phyloP scores from a whole-genome alignment of 2,888 invertebrate genomes.

The Dasysyrphus tricinctus region DNA sequence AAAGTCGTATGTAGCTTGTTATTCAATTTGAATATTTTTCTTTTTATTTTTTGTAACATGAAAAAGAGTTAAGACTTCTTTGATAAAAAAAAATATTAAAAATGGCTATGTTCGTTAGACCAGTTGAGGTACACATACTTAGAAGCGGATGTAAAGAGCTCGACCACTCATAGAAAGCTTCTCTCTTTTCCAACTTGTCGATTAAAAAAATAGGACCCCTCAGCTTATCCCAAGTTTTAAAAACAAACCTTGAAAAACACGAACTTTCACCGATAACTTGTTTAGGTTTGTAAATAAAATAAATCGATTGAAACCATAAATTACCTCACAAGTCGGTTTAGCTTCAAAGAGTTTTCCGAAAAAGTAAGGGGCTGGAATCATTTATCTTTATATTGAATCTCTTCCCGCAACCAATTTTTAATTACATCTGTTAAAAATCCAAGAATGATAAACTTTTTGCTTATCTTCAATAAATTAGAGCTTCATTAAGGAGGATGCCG shows the following conservation, averaged over 20 bases:
- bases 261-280: background rate
- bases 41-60: background rate
- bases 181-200: too few species aligned
- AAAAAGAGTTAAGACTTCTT: background rate
- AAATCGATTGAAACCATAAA: background rate
- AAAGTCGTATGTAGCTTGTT: background rate
- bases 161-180: too few species aligned
- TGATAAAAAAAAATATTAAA: too few species aligned
- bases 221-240: too few species aligned
- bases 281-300: background rate
- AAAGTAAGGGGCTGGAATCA: background rate
- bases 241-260: too few species aligned
- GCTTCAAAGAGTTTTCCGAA: background rate
- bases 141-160: too few species aligned
- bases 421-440: background rate
- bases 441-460: background rate
- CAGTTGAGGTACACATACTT: too few species aligned
- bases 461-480: background rate
- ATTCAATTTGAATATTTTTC: background rate
- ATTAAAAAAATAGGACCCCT: too few species aligned
- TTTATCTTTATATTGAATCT: background rate
- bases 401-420: background rate
- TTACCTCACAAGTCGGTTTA: background rate
- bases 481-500: background rate
- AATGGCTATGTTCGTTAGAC: too few species aligned